These are phyloP conservation scores for Marronus borbonicus DNA, from an alignment of 2,888 invertebrate species.

Conservation along the genomic window DNA sequence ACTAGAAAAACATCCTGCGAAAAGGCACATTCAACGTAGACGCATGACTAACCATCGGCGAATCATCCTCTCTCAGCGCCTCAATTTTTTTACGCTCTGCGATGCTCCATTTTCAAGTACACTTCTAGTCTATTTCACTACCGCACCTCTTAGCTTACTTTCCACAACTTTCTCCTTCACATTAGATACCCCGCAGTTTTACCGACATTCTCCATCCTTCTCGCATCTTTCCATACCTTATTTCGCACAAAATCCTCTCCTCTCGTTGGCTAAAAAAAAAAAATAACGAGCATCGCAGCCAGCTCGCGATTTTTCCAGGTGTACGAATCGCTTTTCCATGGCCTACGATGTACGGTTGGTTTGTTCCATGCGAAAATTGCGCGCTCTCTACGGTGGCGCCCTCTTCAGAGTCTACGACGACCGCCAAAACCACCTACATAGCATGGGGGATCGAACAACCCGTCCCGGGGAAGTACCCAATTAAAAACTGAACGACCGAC, in stretches of 20 bases:
- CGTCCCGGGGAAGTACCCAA: conserved; percentile 40
- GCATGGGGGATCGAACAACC: not conserved
- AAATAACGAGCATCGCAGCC: not conserved
- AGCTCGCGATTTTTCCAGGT: conserved; percentile 10
- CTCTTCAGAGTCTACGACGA: not conserved
- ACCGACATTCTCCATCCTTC: too few species aligned
- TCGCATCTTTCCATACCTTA: not conserved
- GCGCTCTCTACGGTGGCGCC: not conserved
- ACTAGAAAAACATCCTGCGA: too few species aligned
- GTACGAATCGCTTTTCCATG: not conserved
- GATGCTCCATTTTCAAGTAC: too few species aligned
- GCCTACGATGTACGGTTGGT: not conserved
- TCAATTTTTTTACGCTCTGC: too few species aligned
- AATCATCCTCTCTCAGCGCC: too few species aligned
- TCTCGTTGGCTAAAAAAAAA: not conserved
- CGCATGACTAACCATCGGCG: too few species aligned
- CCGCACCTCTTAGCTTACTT: too few species aligned
- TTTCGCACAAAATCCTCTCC: not conserved
- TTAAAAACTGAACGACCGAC: conserved; percentile 40
- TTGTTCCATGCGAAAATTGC: not conserved
- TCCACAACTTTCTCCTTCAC: too few species aligned
- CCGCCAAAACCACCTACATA: not conserved
- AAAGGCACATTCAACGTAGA: too few species aligned
- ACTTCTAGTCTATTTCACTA: too few species aligned
- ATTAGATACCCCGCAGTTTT: too few species aligned